Conservation (phyloP, 2,888 invertebrate genomes). For the Mimachlamys varia region DNA sequence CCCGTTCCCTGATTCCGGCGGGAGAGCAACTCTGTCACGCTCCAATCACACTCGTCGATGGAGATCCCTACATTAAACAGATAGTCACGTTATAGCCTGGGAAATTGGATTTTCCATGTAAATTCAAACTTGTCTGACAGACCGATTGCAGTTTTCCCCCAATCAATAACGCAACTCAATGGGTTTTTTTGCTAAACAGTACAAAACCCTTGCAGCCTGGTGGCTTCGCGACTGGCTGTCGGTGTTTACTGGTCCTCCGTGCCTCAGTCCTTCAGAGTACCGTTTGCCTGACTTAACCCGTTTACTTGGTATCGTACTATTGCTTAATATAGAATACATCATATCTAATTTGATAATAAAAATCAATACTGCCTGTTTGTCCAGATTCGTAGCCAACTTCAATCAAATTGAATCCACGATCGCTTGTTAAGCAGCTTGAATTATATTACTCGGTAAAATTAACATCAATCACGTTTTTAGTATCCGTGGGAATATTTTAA, state of each 20-base stretch:
- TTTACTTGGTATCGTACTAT: not conserved
- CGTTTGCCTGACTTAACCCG: not conserved
- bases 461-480: not conserved
- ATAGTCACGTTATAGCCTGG: not conserved
- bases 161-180: slow-evolving; percentile 26
- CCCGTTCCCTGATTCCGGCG: not conserved
- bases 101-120: slow-evolving; percentile 33
- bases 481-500: not conserved
- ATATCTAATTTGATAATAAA: not conserved
- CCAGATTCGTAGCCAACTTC: slow-evolving; percentile 9
- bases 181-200: slow-evolving; percentile 33
- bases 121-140: slow-evolving; percentile 34
- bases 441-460: not conserved
- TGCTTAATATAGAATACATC: not conserved
- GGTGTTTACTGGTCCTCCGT: not conserved
- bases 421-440: not conserved
- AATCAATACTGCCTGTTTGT: not conserved
- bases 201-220: slow-evolving; percentile 14
- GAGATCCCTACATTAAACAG: slow-evolving; percentile 20
- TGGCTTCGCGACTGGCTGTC: not conserved
- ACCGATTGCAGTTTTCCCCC: slow-evolving; percentile 5
- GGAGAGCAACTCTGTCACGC: not conserved
- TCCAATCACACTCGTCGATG: not conserved
- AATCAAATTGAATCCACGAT: not conserved
- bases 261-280: not conserved